Percentiles rank a stretch among this genome's conserved stretches.
These are phyloP conservation scores for Ectropis crepuscularia DNA, from an alignment of 2,888 invertebrate species.

Conservation along the genomic window DNA sequence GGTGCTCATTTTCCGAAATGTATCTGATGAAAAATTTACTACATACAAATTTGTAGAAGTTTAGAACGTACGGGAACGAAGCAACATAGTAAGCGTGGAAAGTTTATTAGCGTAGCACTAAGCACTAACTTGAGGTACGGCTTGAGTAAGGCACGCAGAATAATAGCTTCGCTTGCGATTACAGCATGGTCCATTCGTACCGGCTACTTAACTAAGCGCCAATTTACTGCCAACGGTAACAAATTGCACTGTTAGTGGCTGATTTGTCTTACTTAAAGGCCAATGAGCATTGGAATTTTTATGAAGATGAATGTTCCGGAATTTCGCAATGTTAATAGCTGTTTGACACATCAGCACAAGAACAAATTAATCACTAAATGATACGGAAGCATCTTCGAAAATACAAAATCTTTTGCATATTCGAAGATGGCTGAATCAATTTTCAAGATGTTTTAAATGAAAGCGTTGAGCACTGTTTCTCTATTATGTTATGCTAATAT, in stretches of 20 bases:
- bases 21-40: too few species aligned
- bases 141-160: conserved; percentile 23
- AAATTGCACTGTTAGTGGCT: conserved; percentile 17
- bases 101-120: background rate
- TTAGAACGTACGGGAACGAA: background rate
- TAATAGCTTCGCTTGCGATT: conserved; percentile 36
- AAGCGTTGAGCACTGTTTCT: too few species aligned
- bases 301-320: conserved; percentile 19
- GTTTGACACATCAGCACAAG: too few species aligned
- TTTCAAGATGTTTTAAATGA: too few species aligned
- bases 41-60: too few species aligned
- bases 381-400: too few species aligned
- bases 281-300: conserved; percentile 13
- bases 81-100: background rate
- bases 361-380: too few species aligned
- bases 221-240: conserved; percentile 27
- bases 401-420: too few species aligned
- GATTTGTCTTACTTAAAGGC: conserved; percentile 23
- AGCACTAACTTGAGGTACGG: too few species aligned
- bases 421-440: too few species aligned
- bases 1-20: too few species aligned
- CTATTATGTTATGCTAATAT: too few species aligned
- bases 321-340: conserved; percentile 14
- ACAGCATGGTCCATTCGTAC: conserved; percentile 34
- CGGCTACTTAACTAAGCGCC: conserved; percentile 32